phyloP scores from a whole-genome alignment of 1,140 invertebrate species.

The Carcinoscorpius rotundicauda region DNA sequence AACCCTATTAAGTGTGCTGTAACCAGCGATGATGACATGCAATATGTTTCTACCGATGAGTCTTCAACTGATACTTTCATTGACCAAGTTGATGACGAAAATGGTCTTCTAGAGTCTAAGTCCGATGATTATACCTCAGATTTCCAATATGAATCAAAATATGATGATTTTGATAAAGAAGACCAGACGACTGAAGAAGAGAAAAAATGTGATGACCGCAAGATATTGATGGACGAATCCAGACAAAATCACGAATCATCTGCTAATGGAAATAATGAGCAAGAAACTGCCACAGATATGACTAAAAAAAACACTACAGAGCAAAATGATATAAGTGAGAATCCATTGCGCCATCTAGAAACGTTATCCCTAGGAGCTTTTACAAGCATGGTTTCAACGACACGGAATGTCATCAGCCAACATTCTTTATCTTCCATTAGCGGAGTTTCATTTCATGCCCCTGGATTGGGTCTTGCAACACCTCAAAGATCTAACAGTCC shows the following conservation, averaged over 20 bases:
- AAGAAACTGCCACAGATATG: no score
- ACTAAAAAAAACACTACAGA: no score
- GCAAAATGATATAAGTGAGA: conserved; percentile 30
- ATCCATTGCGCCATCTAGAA: conserved; percentile 62
- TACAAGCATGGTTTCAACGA: conserved; percentile 36
- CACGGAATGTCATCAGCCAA: neutral
- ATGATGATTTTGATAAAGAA: no score
- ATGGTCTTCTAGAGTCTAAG: neutral
- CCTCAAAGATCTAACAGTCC: no score
- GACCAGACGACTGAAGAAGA: no score
- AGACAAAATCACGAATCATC: no score
- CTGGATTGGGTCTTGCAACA: conserved; percentile 23
- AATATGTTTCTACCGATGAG: conserved; percentile 21
- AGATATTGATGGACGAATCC: no score
- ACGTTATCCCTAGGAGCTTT: conserved; percentile 65
- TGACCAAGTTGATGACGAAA: conserved; percentile 21
- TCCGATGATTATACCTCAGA: conserved; percentile 13
- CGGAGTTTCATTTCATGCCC: conserved; percentile 25
- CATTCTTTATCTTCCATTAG: neutral
- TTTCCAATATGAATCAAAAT: no score
- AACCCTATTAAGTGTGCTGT: conserved; percentile 66
- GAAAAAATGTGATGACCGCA: no score
- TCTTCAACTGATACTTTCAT: conserved; percentile 25
- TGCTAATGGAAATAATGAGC: no score
- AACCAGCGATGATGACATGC: conserved; percentile 29